These are phyloP conservation scores for Psammodynastes pulverulentus DNA, from an alignment of 2,113 vertebrate species.

Conservation along the genomic window DNA sequence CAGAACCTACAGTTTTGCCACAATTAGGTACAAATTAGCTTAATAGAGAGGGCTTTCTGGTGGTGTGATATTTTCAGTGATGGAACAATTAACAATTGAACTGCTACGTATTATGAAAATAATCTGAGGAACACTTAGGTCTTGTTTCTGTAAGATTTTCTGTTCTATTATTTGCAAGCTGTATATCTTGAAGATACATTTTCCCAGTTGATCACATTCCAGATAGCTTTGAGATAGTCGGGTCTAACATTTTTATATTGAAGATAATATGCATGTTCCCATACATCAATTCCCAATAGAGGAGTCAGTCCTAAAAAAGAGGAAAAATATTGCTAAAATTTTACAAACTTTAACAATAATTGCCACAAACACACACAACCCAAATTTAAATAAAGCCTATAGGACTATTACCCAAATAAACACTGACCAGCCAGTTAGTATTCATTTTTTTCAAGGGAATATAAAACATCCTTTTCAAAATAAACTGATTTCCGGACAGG, in stretches of 20 bases:
- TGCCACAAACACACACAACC: neutral
- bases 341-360: neutral
- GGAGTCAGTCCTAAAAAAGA: slow-evolving; percentile 83
- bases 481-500: neutral
- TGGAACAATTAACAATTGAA: slow-evolving; percentile 39
- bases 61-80: slow-evolving; percentile 45
- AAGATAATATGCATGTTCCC: slow-evolving; percentile 98
- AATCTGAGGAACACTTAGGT: slow-evolving; percentile 33
- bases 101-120: slow-evolving; percentile 43
- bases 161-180: slow-evolving; percentile 80
- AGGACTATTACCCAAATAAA: neutral
- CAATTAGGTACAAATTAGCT: slow-evolving; percentile 50
- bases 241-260: slow-evolving; percentile 98
- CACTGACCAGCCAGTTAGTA: neutral
- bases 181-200: slow-evolving; percentile 85
- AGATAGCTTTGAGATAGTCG: slow-evolving; percentile 96
- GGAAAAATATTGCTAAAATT: neutral
- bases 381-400: neutral
- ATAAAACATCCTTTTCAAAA: neutral
- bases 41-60: slow-evolving; percentile 50
- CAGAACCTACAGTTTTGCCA: slow-evolving; percentile 35
- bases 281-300: slow-evolving; percentile 95
- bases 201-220: slow-evolving; percentile 96
- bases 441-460: neutral
- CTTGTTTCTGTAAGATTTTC: slow-evolving; percentile 7